Evolutionary conservation across 2,113 vertebrate species (phyloP).

Genomic region (Chrysochloris asiatica): DNA sequence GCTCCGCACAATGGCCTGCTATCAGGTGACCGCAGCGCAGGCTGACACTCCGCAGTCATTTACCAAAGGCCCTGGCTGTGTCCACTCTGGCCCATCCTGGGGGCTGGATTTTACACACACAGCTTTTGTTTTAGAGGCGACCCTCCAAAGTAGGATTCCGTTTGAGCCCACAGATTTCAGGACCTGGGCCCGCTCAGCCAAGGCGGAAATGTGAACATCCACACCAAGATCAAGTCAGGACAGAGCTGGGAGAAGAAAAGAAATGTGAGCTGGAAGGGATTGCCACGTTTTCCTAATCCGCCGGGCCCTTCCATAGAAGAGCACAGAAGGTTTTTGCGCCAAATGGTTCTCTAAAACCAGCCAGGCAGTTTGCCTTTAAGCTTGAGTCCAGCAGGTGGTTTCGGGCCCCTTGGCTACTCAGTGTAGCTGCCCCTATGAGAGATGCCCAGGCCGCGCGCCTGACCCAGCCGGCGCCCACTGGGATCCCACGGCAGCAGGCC

Average conservation of each 20-base stretch:
- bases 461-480: not conserved
- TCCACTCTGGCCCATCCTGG: not conserved
- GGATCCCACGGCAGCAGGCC: constrained; percentile 9
- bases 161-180: constrained; percentile 62
- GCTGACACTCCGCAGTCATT: constrained; percentile 41
- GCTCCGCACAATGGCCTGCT: constrained; percentile 62
- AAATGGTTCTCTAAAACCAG: not conserved
- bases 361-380: not conserved
- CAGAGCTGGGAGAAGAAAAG: not conserved
- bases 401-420: not conserved
- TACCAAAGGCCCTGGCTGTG: not conserved
- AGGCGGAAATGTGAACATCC: fast-evolving
- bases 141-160: not conserved
- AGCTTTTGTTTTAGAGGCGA: not conserved
- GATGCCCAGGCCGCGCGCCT: not conserved
- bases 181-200: constrained; percentile 76
- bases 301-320: not conserved
- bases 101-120: not conserved
- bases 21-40: constrained; percentile 79
- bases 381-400: not conserved
- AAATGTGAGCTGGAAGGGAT: fast-evolving
- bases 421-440: not conserved
- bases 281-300: fast-evolving
- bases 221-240: no score
- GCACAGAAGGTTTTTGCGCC: not conserved